Evolutionary conservation across 2,888 invertebrate genomes (phyloP), one percentile per base, ranked within the genome.

Genomic region (Aphrophora alni): DNA sequence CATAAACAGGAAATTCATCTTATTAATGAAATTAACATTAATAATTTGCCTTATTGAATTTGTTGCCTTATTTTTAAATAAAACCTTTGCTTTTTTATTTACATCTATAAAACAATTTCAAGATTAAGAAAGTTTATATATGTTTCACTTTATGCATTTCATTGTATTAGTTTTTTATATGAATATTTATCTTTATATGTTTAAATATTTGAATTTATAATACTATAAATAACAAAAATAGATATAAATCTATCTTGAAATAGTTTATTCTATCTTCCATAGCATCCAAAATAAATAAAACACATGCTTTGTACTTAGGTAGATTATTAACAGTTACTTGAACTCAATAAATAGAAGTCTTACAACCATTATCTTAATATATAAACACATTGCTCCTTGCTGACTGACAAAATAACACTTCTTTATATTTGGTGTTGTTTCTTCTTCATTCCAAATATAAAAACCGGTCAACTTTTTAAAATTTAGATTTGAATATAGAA

Each of bases 61-160:
- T 59, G n/a, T 59, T 59, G 59, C 59, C 59, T 59, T 59, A 59
- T 59, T 59, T 59, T 59, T 59, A 59, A 59, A 59, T 12, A n/a
- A 59, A 33, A 33, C 8, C 33, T 33, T 33, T 5, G n/a, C 21
- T 44, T 7, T 59, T 21, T 59, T 21, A 21, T 59, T 59, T 59
- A 59, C 21, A 59, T 21, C 14, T n/a, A 44, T 21, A 59, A 59
- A 59, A 59, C 21, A 59, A 59, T 21, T 59, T 59, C 44, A 44
- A 44, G 2, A 44, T 44, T 7, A 44, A 44, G 17, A 44, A 44
- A 7, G 17, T 7, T 14, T 14, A 14, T 44, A 44, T 44, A 33
- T 33, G 10, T 10, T 33, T 33, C 14, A 10, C 12, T 21, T 59
- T 59, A 59, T 59, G 21, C n/a, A 59, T 59, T 21, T 59, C 2